Conservation (phyloP, 2,888 invertebrate species). For the Coleophora flavipennella region DNA sequence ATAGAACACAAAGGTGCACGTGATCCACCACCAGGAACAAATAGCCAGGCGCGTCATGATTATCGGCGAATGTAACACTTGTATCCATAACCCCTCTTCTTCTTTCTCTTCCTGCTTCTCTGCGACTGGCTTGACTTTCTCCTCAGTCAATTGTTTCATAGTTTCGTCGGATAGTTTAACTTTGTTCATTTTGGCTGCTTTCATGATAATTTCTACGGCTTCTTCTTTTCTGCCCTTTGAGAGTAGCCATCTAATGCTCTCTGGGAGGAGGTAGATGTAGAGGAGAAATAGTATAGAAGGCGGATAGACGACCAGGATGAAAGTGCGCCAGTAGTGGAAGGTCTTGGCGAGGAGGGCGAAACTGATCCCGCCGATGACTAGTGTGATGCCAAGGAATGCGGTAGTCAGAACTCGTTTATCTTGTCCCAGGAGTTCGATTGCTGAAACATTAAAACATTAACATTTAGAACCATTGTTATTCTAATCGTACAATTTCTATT, state of each 20-base stretch:
- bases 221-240: conserved; percentile 78
- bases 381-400: conserved; percentile 52
- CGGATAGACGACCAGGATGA: conserved; percentile 78
- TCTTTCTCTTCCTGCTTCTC: conserved; percentile 29
- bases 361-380: conserved; percentile 80
- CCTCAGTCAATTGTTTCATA: conserved; percentile 54
- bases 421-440: conserved; percentile 57
- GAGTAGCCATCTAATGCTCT: conserved; percentile 84
- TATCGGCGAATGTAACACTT: conserved; percentile 50
- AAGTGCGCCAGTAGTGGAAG: conserved; percentile 79
- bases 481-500: too few relatives aligned
- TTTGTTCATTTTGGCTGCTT: conserved; percentile 76
- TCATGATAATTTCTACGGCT: conserved; percentile 75
- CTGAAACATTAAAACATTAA: conserved; percentile 28
- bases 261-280: conserved; percentile 81
- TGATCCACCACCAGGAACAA: conserved; percentile 80
- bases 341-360: conserved; percentile 80
- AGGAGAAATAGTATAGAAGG: conserved; percentile 78
- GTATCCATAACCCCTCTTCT: conserved; percentile 43
- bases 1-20: conserved; percentile 85
- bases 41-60: conserved; percentile 54
- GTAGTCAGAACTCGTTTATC: conserved; percentile 56
- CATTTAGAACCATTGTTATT: too few relatives aligned
- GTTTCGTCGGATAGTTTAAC: conserved; percentile 59
- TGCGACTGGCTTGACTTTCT: conserved; percentile 31